These are phyloP conservation scores for Agelastica alni DNA, from an alignment of 2,888 invertebrate species.

Conservation along the genomic window DNA sequence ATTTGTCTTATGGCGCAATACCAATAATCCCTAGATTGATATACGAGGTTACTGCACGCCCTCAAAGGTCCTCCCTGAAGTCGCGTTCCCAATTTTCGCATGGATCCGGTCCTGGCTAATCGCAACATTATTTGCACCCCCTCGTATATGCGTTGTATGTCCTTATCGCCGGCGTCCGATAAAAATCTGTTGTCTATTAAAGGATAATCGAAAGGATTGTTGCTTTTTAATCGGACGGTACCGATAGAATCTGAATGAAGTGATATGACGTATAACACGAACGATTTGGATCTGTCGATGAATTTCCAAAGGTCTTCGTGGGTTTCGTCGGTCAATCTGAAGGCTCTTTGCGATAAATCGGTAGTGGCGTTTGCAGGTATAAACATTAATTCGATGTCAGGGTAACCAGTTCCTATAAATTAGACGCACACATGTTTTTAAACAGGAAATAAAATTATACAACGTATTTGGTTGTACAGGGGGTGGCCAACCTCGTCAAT, in stretches of 20 bases:
- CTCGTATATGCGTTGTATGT: constrained; percentile 61
- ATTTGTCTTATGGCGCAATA: constrained; percentile 60
- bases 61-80: constrained; percentile 32
- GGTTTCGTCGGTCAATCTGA: constrained; percentile 38
- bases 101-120: constrained; percentile 59
- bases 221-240: constrained; percentile 59
- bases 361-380: constrained; percentile 58
- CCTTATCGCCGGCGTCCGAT: constrained; percentile 55
- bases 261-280: constrained; percentile 40
- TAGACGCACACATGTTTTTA: too few species aligned
- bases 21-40: constrained; percentile 69
- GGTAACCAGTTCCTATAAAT: constrained; percentile 33
- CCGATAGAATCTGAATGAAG: constrained; percentile 58
- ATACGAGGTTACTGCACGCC: constrained; percentile 57
- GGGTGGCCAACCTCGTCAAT: too few species aligned
- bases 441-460: too few species aligned
- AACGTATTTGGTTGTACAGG: too few species aligned
- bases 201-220: constrained; percentile 53
- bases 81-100: constrained; percentile 59
- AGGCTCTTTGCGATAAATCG: constrained; percentile 34
- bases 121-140: constrained; percentile 55
- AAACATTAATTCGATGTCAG: constrained; percentile 45
- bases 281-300: constrained; percentile 25
- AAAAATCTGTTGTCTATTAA: constrained; percentile 71
- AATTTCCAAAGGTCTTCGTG: constrained; percentile 54